These are phyloP conservation scores for Stenopsyche tienmushanensis DNA, from an alignment of 1,140 invertebrate genomes.

Conservation along the genomic window DNA sequence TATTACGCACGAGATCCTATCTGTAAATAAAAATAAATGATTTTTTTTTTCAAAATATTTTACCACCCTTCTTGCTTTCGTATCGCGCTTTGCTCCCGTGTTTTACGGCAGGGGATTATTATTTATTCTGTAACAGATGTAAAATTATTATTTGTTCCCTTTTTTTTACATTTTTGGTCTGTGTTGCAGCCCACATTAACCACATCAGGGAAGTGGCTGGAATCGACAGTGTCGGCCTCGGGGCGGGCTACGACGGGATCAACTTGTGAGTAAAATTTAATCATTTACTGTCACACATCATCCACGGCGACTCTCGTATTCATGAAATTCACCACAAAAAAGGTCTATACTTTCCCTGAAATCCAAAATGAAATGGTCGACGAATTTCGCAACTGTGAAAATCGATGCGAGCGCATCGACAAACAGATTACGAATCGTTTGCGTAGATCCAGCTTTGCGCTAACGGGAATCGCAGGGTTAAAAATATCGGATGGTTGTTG, in stretches of 20 bases:
- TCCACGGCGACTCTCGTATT: not conserved
- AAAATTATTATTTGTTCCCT: slow-evolving; percentile 1
- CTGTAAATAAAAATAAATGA: too few species aligned
- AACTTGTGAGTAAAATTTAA: slow-evolving; percentile 74
- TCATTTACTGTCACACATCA: not conserved
- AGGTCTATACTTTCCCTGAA: too few species aligned
- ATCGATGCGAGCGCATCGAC: too few species aligned
- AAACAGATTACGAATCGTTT: not conserved
- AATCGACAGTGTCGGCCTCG: slow-evolving; percentile 84
- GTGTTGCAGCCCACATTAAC: slow-evolving; percentile 83
- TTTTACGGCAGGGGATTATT: not conserved
- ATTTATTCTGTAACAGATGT: slow-evolving; percentile 2
- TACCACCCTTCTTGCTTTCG: too few species aligned
- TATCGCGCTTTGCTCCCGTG: too few species aligned
- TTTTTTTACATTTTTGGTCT: slow-evolving; percentile 12
- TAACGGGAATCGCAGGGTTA: not conserved
- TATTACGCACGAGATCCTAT: too few species aligned
- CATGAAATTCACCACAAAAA: not conserved
- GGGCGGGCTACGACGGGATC: slow-evolving; percentile 87
- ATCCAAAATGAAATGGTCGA: too few species aligned
- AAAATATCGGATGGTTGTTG: too few species aligned
- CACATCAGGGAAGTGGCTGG: slow-evolving; percentile 85
- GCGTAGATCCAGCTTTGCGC: not conserved
- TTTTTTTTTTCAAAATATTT: too few species aligned
- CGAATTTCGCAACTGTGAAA: too few species aligned